Evolutionary conservation across 2,113 vertebrate genomes (phyloP).

Genomic region (Vidua chalybeata): DNA sequence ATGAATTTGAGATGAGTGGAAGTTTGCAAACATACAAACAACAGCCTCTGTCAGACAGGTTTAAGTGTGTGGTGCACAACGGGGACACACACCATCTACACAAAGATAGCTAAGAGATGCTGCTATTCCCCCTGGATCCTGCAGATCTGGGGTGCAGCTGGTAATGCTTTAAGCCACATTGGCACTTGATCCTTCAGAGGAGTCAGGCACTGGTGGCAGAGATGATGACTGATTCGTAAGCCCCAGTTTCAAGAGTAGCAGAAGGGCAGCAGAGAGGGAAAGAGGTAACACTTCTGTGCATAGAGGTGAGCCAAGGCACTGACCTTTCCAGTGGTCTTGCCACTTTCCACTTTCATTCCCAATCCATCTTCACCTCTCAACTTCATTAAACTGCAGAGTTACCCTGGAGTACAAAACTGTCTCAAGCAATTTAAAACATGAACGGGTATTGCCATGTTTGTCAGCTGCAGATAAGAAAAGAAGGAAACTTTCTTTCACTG

Average conservation of each 20-base stretch:
- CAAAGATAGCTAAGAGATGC: background rate
- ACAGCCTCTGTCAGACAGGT: background rate
- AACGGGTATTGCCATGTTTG: background rate
- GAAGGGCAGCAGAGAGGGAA: background rate
- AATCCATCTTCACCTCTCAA: background rate
- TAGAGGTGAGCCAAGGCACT: background rate
- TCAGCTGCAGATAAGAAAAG: background rate
- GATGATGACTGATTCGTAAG: background rate
- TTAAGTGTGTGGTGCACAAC: fast-evolving
- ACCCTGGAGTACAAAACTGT: background rate
- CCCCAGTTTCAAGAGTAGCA: background rate
- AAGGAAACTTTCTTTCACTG: background rate
- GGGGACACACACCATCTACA: background rate
- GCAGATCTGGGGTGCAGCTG: background rate
- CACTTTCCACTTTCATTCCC: background rate
- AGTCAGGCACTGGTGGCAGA: background rate
- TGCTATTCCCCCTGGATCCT: background rate
- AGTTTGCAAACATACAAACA: background rate
- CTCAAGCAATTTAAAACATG: background rate
- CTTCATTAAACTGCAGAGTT: background rate
- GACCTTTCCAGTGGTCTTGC: background rate
- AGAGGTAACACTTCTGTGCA: background rate
- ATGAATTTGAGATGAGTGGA: background rate
- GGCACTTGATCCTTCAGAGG: background rate
- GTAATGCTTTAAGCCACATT: background rate